Conservation (phyloP, 37 sponge, comb jelly and placozoan genomes). For the Aplysina aerophoba region DNA sequence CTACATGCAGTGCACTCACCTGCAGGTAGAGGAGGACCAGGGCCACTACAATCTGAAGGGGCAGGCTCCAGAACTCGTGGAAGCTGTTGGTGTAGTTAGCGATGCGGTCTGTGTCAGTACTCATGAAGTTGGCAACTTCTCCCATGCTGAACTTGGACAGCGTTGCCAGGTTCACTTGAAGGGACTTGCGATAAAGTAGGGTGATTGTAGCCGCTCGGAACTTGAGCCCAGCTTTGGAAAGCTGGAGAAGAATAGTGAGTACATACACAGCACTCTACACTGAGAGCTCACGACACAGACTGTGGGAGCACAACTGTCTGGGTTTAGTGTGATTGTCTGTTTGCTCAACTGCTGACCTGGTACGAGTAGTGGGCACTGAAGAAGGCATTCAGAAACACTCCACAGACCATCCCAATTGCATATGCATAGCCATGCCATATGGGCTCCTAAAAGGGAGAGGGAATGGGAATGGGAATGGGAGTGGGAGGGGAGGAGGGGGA, state of each 20-base stretch:
- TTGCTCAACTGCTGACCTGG: constrained; percentile 43
- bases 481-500: no score
- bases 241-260: constrained; percentile 40
- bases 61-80: constrained; percentile 97
- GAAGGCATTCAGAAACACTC: constrained; percentile 71
- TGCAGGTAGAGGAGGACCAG: constrained; percentile 90
- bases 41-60: constrained; percentile 86
- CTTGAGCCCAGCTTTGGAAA: constrained; percentile 84
- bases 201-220: constrained; percentile 84
- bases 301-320: neutral
- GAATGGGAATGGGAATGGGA: no score
- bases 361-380: constrained; percentile 75
- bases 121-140: constrained; percentile 93
- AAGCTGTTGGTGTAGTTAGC: constrained; percentile 88
- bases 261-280: neutral
- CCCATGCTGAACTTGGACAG: constrained; percentile 84
- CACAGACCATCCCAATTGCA: constrained; percentile 74
- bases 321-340: neutral
- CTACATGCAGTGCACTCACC: constrained; percentile 34
- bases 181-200: constrained; percentile 84
- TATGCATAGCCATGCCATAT: constrained; percentile 79
- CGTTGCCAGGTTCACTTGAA: constrained; percentile 68
- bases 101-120: constrained; percentile 92
- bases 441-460: constrained; percentile 59
- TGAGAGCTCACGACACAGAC: constrained; percentile 12